Conservation (phyloP, 2,797 vertebrate genomes). For the Phataginus tricuspis region DNA sequence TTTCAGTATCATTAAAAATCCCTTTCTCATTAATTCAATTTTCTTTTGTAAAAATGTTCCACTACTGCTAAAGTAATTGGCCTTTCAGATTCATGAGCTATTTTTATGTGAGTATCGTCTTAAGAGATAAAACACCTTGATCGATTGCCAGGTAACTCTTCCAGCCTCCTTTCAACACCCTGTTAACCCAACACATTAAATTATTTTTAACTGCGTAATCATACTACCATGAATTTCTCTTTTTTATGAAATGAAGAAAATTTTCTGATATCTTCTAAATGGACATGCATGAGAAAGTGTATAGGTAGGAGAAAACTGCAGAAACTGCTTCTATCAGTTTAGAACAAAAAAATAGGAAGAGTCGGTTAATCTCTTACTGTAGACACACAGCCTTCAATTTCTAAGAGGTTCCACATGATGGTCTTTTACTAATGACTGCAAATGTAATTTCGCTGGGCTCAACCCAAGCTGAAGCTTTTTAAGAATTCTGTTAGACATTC, state of each 20-base stretch:
- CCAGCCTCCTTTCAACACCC: conserved; percentile 68
- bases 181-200: conserved; percentile 74
- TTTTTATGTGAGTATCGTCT: conserved; percentile 83
- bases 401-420: too few relatives aligned
- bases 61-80: conserved; percentile 69
- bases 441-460: background rate
- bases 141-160: conserved; percentile 79
- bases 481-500: background rate
- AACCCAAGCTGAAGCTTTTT: background rate
- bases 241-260: conserved; percentile 58
- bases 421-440: background rate
- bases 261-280: background rate
- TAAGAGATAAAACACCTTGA: conserved; percentile 80
- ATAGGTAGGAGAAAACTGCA: background rate
- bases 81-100: conserved; percentile 81
- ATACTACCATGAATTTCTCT: conserved; percentile 76
- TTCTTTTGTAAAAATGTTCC: conserved; percentile 80
- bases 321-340: background rate
- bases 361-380: background rate
- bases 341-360: background rate
- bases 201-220: conserved; percentile 83
- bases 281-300: background rate
- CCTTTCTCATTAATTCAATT: conserved; percentile 80
- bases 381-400: background rate
- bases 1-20: conserved; percentile 73